These are phyloP conservation scores for Limnephilus lunatus DNA, from an alignment of 2,888 invertebrate genomes.

Conservation along the genomic window DNA sequence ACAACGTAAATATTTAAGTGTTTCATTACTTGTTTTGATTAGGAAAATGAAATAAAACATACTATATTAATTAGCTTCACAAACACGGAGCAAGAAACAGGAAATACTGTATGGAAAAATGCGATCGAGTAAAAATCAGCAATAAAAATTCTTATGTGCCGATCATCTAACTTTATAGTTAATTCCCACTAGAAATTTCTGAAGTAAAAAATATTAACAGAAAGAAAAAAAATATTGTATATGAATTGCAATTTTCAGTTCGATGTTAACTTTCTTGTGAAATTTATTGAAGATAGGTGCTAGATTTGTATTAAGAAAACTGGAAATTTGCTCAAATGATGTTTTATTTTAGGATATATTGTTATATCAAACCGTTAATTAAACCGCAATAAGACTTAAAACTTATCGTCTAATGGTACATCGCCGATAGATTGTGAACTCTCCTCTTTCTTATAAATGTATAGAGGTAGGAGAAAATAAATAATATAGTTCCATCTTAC, in stretches of 20 bases:
- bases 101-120: too few species aligned
- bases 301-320: neutral
- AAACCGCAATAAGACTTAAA: too few species aligned
- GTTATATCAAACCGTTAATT: neutral
- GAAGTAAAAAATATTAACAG: neutral
- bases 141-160: too few species aligned
- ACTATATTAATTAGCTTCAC: too few species aligned
- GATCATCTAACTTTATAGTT: too few species aligned
- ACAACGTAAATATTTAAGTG: too few species aligned
- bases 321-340: too few species aligned
- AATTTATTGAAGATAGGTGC: neutral
- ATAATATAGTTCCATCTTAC: neutral
- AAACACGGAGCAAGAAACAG: too few species aligned
- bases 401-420: neutral
- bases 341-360: neutral
- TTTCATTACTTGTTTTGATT: too few species aligned
- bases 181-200: neutral
- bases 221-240: neutral
- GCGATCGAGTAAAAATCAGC: too few species aligned
- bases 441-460: neutral
- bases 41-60: too few species aligned
- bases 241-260: neutral
- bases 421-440: neutral
- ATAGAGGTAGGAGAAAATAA: neutral
- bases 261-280: neutral